Percentiles rank a stretch among this genome's conserved stretches.
These are phyloP conservation scores for Drosophila algonquin DNA, from an alignment of 2,888 invertebrate genomes.

Conservation along the genomic window DNA sequence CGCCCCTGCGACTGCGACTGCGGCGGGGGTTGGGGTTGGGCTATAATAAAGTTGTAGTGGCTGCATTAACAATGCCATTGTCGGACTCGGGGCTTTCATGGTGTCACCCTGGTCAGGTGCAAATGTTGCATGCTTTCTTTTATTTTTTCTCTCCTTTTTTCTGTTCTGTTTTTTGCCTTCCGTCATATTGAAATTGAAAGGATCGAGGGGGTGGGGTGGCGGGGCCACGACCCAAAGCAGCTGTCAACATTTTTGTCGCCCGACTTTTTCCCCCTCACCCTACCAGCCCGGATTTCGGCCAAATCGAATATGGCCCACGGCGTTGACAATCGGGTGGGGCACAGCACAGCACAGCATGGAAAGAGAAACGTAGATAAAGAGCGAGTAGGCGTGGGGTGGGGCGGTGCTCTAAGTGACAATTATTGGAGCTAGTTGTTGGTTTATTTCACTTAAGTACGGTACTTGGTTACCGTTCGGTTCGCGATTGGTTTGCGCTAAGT, in stretches of 20 bases:
- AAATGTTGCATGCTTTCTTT: conserved; percentile 50
- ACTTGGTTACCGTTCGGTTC: conserved; percentile 29
- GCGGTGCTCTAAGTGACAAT: conserved; percentile 33
- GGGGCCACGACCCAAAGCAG: conserved; percentile 31
- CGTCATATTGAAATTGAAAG: conserved; percentile 4
- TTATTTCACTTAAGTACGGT: conserved; percentile 21
- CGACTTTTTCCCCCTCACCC: too few relatives aligned
- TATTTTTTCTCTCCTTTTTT: background rate
- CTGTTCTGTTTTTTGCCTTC: background rate
- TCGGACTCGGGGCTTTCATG: conserved; percentile 27
- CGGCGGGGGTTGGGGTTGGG: background rate
- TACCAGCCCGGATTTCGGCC: background rate
- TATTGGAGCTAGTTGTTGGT: conserved; percentile 33
- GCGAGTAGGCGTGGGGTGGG: background rate
- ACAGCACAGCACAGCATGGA: background rate
- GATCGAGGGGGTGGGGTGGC: background rate
- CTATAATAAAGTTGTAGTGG: conserved; percentile 68
- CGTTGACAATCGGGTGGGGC: conserved; percentile 39
- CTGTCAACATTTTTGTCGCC: conserved; percentile 29
- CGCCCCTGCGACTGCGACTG: conserved; percentile 4
- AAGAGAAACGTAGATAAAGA: too few relatives aligned
- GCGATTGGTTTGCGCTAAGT: conserved; percentile 21
- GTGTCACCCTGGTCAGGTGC: conserved; percentile 65
- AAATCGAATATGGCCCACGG: conserved; percentile 12
- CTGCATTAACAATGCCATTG: conserved; percentile 63